phyloP scores from a whole-genome alignment of 2,888 invertebrate genomes.

The Diaprepes abbreviatus region DNA sequence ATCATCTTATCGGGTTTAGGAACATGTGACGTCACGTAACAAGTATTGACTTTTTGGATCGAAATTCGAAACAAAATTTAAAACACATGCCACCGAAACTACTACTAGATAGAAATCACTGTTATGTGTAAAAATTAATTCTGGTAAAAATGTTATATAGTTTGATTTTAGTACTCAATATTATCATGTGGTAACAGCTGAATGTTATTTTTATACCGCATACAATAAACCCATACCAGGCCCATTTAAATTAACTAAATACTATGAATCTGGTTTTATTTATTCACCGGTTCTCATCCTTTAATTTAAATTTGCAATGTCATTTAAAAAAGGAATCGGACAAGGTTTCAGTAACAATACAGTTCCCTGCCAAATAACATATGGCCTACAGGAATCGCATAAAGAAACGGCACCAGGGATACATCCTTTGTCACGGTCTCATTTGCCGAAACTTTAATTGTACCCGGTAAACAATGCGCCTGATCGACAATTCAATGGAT shows the following conservation, averaged over 20 bases:
- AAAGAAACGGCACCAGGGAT: conserved; percentile 19
- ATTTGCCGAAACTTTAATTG: conserved; percentile 64
- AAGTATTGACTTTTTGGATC: too few species aligned
- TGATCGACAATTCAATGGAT: conserved; percentile 64
- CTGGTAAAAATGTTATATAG: too few species aligned
- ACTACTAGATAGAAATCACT: too few species aligned
- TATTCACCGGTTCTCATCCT: not conserved
- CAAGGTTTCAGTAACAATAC: conserved; percentile 6
- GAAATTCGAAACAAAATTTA: too few species aligned
- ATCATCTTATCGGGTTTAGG: too few species aligned
- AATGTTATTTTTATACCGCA: too few species aligned
- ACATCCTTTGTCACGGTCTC: conserved; percentile 58
- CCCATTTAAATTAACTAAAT: not conserved
- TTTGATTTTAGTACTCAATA: too few species aligned
- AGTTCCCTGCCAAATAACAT: conserved; percentile 10
- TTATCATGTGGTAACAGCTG: too few species aligned
- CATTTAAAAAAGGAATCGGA: not conserved
- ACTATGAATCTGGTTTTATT: not conserved
- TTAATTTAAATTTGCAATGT: not conserved
- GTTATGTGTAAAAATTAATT: too few species aligned
- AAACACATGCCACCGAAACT: too few species aligned
- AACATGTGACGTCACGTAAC: too few species aligned
- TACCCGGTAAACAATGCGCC: conserved; percentile 63
- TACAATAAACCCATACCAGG: too few species aligned
- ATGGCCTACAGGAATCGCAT: conserved; percentile 9